phyloP scores from a whole-genome alignment of 1,140 invertebrate species.

The Meloidogyne hapla region DNA sequence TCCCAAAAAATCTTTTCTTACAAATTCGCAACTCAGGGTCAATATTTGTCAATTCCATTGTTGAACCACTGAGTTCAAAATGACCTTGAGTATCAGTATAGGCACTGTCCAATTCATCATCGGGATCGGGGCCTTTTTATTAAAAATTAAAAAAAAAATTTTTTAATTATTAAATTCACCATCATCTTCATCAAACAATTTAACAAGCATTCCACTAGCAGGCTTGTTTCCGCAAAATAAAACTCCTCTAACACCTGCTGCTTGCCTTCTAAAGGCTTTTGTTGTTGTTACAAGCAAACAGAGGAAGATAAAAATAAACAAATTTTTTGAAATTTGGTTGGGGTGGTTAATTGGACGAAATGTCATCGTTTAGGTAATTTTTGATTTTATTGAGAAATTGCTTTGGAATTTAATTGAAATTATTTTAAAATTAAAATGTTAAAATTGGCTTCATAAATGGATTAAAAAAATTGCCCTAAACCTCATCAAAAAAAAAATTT shows the following conservation, averaged over 20 bases:
- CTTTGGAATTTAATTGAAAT: too few species aligned
- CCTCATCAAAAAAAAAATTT: too few species aligned
- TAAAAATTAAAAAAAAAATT: neutral
- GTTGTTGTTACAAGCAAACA: neutral
- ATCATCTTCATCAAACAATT: slow-evolving; percentile 59
- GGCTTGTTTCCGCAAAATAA: slow-evolving; percentile 56
- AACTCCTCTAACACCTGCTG: slow-evolving; percentile 53
- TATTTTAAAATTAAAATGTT: too few species aligned
- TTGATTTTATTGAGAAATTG: too few species aligned
- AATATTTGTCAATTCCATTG: slow-evolving; percentile 60
- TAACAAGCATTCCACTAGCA: slow-evolving; percentile 52
- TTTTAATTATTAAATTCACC: slow-evolving; percentile 44
- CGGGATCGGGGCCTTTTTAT: slow-evolving; percentile 60
- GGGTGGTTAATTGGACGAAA: too few species aligned
- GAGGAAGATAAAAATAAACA: neutral
- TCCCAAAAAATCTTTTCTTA: slow-evolving; percentile 11
- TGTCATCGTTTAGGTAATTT: too few species aligned
- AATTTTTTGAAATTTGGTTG: too few species aligned
- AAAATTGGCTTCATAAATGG: too few species aligned
- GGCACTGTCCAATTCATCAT: slow-evolving; percentile 53
- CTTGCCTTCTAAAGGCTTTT: slow-evolving; percentile 55
- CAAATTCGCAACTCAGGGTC: slow-evolving; percentile 46
- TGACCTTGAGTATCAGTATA: slow-evolving; percentile 51
- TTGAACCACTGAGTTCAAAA: slow-evolving; percentile 50
- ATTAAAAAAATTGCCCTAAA: too few species aligned